Conservation (phyloP, 2,797 vertebrate genomes). For the Gadopsis bispinosus region DNA sequence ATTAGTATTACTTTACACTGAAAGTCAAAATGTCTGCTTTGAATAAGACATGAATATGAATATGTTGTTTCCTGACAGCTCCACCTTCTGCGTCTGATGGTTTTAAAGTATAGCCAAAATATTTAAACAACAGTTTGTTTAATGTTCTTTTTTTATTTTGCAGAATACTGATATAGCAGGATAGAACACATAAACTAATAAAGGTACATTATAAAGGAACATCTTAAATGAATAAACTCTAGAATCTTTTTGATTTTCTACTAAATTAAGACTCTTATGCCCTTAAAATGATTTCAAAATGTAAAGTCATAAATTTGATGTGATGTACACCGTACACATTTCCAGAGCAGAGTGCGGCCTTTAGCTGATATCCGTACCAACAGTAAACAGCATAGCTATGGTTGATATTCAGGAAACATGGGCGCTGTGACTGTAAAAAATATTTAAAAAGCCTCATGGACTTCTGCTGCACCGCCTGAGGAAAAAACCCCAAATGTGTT, state of each 20-base stretch:
- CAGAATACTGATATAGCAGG: not conserved
- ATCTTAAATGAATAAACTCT: not conserved
- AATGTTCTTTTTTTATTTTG: too few species aligned
- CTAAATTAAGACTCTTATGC: not conserved
- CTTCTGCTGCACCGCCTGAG: constrained; percentile 19
- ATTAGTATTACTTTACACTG: too few species aligned
- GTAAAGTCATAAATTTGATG: not conserved
- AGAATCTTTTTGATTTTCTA: not conserved
- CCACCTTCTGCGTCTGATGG: too few species aligned
- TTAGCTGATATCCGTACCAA: constrained; percentile 22
- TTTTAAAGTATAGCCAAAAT: too few species aligned
- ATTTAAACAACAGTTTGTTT: too few species aligned
- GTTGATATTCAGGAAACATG: constrained; percentile 44
- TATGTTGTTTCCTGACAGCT: too few species aligned
- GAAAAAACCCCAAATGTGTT: constrained; percentile 20
- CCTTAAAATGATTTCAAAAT: not conserved
- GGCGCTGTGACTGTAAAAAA: constrained; percentile 37
- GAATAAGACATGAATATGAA: too few species aligned
- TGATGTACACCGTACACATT: not conserved
- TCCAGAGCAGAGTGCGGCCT: not conserved
- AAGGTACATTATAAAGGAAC: not conserved
- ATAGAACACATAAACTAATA: too few species aligned
- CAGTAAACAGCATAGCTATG: constrained; percentile 30
- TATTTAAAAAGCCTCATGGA: constrained; percentile 53
- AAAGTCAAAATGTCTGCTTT: too few species aligned